A percentile compares a stretch with the other conserved stretches of the same genome.
Conservation (phyloP, 2,113 vertebrate genomes). For the Eidolon helvum region DNA sequence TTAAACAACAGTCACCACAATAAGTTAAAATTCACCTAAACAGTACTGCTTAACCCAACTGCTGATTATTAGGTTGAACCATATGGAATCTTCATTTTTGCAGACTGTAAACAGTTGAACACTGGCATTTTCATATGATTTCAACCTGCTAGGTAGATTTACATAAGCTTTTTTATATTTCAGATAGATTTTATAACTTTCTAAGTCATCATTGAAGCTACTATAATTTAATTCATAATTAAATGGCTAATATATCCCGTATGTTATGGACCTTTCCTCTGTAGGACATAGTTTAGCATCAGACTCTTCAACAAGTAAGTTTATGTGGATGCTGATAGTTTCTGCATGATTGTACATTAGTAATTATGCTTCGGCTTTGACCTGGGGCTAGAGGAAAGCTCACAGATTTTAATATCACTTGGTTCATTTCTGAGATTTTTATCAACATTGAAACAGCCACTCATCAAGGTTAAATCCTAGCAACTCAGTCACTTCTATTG, state of each 20-base stretch:
- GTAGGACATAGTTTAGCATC: not conserved
- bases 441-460: not conserved
- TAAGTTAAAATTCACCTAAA: constrained; percentile 51
- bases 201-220: not conserved
- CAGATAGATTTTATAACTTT: not conserved
- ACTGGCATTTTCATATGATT: not conserved
- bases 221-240: constrained; percentile 18
- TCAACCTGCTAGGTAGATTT: not conserved
- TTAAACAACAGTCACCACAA: not conserved
- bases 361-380: not conserved
- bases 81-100: not conserved
- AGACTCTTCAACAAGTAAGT: not conserved
- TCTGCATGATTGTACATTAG: not conserved
- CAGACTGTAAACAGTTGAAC: not conserved
- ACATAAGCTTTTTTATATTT: not conserved
- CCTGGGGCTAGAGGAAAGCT: not conserved
- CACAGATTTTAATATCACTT: not conserved
- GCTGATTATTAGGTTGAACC: not conserved
- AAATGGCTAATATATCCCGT: not conserved
- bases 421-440: constrained; percentile 34
- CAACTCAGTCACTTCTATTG: not conserved
- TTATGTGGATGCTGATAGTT: not conserved
- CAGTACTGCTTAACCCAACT: not conserved
- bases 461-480: not conserved
- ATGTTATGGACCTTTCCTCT: not conserved